phyloP scores from a whole-genome alignment of 2,113 vertebrate genomes.

The Caloenas nicobarica region DNA sequence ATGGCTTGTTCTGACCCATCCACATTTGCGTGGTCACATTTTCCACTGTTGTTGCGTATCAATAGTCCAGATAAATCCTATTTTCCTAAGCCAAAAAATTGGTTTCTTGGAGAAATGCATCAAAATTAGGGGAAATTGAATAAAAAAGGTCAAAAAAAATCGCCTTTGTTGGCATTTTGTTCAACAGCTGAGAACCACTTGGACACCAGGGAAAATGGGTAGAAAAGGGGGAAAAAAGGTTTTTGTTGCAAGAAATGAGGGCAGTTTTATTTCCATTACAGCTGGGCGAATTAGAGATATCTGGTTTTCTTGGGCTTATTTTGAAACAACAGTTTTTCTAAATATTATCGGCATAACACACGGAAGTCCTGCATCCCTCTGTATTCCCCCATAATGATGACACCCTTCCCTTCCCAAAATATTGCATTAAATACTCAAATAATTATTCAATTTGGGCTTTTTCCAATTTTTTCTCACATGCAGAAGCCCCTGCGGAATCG shows the following conservation, averaged over 20 bases:
- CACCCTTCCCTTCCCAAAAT: background rate
- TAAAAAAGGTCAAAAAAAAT: background rate
- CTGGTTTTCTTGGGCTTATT: background rate
- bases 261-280: background rate
- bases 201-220: background rate
- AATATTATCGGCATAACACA: background rate
- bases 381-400: fast-evolving
- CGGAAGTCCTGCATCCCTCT: background rate
- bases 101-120: background rate
- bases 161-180: background rate
- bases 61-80: background rate
- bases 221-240: background rate
- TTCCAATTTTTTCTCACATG: background rate
- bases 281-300: background rate
- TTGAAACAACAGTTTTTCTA: background rate
- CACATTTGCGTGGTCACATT: fast-evolving
- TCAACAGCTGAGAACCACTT: background rate
- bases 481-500: background rate
- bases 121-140: background rate
- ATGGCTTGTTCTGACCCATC: background rate
- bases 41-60: background rate
- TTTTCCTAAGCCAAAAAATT: background rate
- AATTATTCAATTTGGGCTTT: fast-evolving
- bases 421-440: background rate
- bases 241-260: background rate